These are phyloP conservation scores for Mormyrus lacerda DNA, from an alignment of 2,113 vertebrate genomes.

Conservation along the genomic window DNA sequence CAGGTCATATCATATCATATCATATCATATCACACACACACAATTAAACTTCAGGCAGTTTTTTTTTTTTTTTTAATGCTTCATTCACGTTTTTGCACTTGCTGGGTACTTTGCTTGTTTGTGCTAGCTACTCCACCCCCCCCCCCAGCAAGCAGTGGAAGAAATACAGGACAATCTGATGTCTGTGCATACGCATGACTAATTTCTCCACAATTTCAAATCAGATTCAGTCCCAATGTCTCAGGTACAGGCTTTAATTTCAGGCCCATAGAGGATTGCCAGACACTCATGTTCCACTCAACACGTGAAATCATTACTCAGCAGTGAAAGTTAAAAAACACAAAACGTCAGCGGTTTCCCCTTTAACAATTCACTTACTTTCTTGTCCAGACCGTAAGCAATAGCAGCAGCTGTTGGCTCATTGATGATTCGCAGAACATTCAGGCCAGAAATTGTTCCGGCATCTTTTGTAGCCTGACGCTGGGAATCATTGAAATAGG, in stretches of 20 bases:
- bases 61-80: not conserved
- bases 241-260: not conserved
- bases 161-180: not conserved
- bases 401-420: slow-evolving; percentile 70
- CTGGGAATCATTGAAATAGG: slow-evolving; percentile 71
- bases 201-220: not conserved
- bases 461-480: slow-evolving; percentile 68
- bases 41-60: too few species aligned
- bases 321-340: not conserved
- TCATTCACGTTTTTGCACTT: not conserved
- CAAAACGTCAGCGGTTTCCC: not conserved
- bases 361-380: slow-evolving; percentile 41
- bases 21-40: too few species aligned
- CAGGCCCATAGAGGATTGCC: not conserved
- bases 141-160: not conserved
- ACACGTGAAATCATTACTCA: not conserved
- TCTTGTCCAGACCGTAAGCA: slow-evolving; percentile 66
- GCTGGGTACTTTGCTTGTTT: too few species aligned
- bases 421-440: slow-evolving; percentile 68
- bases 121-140: not conserved
- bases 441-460: slow-evolving; percentile 65
- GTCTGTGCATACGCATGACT: not conserved
- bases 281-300: not conserved
- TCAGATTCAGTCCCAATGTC: not conserved
- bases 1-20: too few species aligned